Percentiles rank a stretch among this genome's conserved stretches.
These are phyloP conservation scores for Xylocampa areola DNA, from an alignment of 2,888 invertebrate genomes.

Conservation along the genomic window DNA sequence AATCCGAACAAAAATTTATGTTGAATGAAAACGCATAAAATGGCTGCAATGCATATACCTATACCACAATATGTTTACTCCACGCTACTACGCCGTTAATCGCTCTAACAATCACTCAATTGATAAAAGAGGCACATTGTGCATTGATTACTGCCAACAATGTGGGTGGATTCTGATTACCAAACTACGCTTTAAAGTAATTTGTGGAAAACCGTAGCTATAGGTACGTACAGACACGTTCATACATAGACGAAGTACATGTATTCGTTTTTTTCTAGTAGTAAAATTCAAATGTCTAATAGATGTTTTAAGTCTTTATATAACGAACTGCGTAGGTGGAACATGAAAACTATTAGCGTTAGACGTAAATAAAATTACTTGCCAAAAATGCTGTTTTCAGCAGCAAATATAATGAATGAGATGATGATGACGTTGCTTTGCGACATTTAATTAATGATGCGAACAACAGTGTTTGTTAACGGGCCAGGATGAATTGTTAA, in stretches of 20 bases:
- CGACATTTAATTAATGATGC: too few species aligned
- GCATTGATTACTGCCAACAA: conserved; percentile 35
- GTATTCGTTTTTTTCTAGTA: too few species aligned
- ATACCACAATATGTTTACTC: not conserved
- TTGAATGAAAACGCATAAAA: not conserved
- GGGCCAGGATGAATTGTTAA: too few species aligned
- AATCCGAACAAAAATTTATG: too few species aligned
- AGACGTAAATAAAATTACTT: not conserved
- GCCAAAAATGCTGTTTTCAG: conserved; percentile 24
- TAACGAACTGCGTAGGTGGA: conserved; percentile 3
- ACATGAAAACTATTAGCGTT: conserved; percentile 7
- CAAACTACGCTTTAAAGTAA: not conserved
- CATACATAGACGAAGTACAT: too few species aligned
- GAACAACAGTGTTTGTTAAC: too few species aligned
- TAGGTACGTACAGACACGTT: too few species aligned
- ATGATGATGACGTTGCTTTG: too few species aligned
- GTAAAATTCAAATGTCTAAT: too few species aligned
- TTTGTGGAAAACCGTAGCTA: too few species aligned
- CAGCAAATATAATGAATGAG: too few species aligned
- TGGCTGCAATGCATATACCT: not conserved
- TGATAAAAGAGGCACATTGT: conserved; percentile 21
- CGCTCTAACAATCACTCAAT: conserved; percentile 13
- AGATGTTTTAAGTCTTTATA: too few species aligned
- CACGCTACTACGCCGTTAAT: conserved; percentile 3
- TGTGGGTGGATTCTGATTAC: not conserved